A percentile compares a stretch with the other conserved stretches of the same genome.
Evolutionary conservation across 2,888 invertebrate species (phyloP).

Genomic region (Diadegma fenestrale): DNA sequence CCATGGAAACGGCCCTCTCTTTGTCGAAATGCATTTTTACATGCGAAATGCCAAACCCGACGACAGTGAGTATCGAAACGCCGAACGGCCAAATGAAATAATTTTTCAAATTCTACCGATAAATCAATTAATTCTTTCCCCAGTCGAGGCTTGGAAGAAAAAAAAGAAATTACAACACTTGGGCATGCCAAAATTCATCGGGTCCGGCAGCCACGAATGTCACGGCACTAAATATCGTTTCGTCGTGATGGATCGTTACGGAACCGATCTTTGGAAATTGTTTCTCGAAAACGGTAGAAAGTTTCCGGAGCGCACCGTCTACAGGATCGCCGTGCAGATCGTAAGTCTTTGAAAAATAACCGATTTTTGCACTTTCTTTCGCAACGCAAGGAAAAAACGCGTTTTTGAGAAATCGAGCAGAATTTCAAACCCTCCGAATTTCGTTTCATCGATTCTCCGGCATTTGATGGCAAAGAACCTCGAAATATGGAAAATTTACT

Average conservation of each 20-base stretch:
- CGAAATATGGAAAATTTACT: too few relatives aligned
- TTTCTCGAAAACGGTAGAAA: slow-evolving; percentile 89
- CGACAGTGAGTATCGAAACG: slow-evolving; percentile 86
- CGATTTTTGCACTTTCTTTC: neutral
- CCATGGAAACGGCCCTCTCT: slow-evolving; percentile 96
- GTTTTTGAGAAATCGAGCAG: too few relatives aligned
- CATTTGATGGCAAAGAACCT: too few relatives aligned
- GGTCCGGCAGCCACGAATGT: slow-evolving; percentile 93
- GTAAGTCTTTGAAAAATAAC: slow-evolving; percentile 85
- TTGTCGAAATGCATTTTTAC: slow-evolving; percentile 97
- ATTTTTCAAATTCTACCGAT: neutral
- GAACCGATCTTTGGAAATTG: slow-evolving; percentile 93
- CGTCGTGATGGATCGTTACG: slow-evolving; percentile 95
- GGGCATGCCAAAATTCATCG: slow-evolving; percentile 94
- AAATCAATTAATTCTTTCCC: too few relatives aligned
- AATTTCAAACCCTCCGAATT: too few relatives aligned
- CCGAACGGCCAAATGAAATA: neutral
- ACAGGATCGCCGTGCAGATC: slow-evolving; percentile 93
- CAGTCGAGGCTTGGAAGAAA: slow-evolving; percentile 91
- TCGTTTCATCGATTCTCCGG: too few relatives aligned
- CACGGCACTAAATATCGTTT: slow-evolving; percentile 92
- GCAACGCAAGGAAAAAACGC: too few relatives aligned
- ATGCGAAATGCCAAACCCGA: slow-evolving; percentile 90
- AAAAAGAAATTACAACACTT: slow-evolving; percentile 89
- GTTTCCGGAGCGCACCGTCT: slow-evolving; percentile 91